phyloP scores from a whole-genome alignment of 2,113 vertebrate species.

The Lagopus leucura region DNA sequence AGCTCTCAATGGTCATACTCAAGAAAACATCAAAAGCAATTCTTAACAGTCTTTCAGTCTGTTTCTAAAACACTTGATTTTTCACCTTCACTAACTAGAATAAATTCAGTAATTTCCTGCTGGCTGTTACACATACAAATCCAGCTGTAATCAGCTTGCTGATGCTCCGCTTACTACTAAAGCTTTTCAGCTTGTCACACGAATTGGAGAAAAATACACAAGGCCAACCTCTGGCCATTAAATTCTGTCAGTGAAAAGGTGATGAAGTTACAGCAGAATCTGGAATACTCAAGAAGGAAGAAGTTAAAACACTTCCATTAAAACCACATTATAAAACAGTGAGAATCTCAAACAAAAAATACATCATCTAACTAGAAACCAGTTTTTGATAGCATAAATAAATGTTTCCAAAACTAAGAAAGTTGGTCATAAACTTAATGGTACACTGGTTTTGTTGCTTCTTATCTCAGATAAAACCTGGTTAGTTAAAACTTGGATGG shows the following conservation, averaged over 20 bases:
- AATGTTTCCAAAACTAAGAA: not conserved
- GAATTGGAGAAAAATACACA: not conserved
- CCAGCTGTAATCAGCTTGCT: not conserved
- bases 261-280: too few relatives aligned
- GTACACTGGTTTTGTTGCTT: not conserved
- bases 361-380: not conserved
- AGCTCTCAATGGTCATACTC: not conserved
- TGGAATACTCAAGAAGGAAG: not conserved
- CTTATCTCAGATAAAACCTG: not conserved
- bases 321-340: not conserved
- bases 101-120: not conserved
- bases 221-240: not conserved
- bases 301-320: not conserved
- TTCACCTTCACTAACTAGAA: not conserved
- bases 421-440: not conserved
- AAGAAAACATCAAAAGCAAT: not conserved
- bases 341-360: not conserved
- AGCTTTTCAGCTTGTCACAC: not conserved
- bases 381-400: not conserved
- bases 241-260: not conserved
- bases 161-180: not conserved
- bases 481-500: not conserved
- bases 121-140: not conserved
- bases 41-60: not conserved
- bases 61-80: not conserved